A percentile compares a stretch with the other conserved stretches of the same genome.
phyloP scores from a whole-genome alignment of 2,888 invertebrate genomes.

The Serrognathus titanus region DNA sequence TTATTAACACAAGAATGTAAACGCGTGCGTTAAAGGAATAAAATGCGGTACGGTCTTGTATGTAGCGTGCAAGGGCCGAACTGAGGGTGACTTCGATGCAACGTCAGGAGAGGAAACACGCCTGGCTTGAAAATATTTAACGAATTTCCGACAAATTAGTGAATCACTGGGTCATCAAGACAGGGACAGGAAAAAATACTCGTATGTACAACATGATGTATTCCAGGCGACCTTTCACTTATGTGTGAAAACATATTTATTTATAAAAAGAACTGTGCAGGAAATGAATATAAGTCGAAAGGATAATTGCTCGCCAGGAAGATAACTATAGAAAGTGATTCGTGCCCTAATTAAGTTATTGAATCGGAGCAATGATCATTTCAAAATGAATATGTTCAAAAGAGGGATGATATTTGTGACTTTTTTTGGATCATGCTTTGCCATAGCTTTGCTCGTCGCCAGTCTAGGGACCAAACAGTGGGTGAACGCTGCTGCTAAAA shows the following conservation, averaged over 20 bases:
- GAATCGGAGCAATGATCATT: constrained; percentile 39
- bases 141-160: background rate
- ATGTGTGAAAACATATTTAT: background rate
- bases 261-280: background rate
- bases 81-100: constrained; percentile 3
- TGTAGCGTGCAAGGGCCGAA: background rate
- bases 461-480: constrained; percentile 83
- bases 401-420: constrained; percentile 78
- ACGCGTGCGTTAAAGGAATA: background rate
- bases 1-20: too few species aligned
- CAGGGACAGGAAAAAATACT: background rate
- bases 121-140: background rate
- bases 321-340: background rate
- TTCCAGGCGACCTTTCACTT: background rate
- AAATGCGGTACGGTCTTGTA: background rate
- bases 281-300: background rate
- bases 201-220: background rate
- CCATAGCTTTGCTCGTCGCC: constrained; percentile 73
- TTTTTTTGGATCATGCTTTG: constrained; percentile 73
- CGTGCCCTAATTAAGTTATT: background rate
- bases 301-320: background rate
- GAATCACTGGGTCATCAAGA: background rate
- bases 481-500: constrained; percentile 71
- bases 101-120: constrained; percentile 3
- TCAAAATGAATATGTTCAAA: constrained; percentile 64